A percentile compares a stretch with the other conserved stretches of the same genome.
Conservation (phyloP, 64 coral and sea anemone species). For the Anthopleura sola region DNA sequence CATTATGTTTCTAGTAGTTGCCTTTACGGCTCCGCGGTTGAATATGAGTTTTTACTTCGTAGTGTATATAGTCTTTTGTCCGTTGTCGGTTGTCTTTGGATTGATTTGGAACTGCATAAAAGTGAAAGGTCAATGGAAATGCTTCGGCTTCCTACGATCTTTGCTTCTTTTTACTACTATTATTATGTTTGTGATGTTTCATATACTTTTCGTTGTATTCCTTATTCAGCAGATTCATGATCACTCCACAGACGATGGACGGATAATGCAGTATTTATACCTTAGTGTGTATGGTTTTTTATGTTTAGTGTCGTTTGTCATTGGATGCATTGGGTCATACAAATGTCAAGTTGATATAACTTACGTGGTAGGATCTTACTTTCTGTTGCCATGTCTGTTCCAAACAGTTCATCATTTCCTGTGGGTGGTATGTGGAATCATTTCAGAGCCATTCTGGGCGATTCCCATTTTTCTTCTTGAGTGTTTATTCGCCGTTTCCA, state of each 20-base stretch:
- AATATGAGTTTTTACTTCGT: no score
- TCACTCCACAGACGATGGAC: no score
- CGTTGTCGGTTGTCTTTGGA: background rate
- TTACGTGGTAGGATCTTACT: background rate
- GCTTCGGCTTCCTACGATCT: no score
- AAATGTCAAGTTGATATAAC: background rate
- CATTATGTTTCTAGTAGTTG: background rate
- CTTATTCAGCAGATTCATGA: no score
- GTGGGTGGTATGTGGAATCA: constrained; percentile 60
- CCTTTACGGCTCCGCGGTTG: no score
- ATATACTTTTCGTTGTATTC: no score
- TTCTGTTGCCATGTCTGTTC: background rate
- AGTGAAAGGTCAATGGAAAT: background rate
- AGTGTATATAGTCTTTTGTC: background rate
- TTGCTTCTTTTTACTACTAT: background rate
- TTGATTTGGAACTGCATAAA: background rate
- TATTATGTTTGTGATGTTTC: background rate
- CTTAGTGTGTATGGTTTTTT: background rate
- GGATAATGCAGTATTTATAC: no score
- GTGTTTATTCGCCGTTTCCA: background rate
- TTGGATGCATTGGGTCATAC: background rate
- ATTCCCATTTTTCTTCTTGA: constrained; percentile 31
- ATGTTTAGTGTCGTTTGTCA: background rate
- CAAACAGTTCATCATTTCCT: constrained; percentile 28
- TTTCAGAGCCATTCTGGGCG: constrained; percentile 69